Evolutionary conservation across 1,140 invertebrate genomes (phyloP).

Genomic region (Drosophila simulans): DNA sequence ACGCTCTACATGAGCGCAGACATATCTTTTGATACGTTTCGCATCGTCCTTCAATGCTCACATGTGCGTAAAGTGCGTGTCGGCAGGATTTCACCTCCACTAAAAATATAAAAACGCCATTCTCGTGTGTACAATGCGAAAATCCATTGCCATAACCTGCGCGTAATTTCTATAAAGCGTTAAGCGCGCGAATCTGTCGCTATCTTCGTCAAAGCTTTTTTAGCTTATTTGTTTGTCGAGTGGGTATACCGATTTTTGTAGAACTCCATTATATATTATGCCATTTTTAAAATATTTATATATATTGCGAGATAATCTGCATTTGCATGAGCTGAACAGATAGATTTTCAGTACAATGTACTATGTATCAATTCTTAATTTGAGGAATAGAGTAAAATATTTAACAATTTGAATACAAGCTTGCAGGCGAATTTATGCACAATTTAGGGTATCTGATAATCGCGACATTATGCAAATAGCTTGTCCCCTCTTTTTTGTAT

Average conservation of each 20-base stretch:
- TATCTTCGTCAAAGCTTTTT: constrained; percentile 11
- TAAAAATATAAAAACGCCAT: constrained; percentile 39
- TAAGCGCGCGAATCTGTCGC: constrained; percentile 44
- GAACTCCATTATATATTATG: background rate
- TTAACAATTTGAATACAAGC: background rate
- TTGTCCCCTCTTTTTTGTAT: constrained; percentile 8
- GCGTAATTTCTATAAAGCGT: constrained; percentile 59
- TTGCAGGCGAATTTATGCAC: too few species aligned
- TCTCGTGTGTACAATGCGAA: constrained; percentile 31
- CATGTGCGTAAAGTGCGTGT: constrained; percentile 62
- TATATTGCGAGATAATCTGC: too few species aligned
- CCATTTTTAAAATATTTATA: too few species aligned
- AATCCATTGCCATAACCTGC: constrained; percentile 57
- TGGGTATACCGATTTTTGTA: constrained; percentile 25
- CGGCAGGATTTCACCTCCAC: constrained; percentile 11
- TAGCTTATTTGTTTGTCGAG: constrained; percentile 25
- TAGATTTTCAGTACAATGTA: too few species aligned
- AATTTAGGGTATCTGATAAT: constrained; percentile 20
- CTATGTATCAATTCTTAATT: too few species aligned
- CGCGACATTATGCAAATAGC: constrained; percentile 18
- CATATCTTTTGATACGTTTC: constrained; percentile 38
- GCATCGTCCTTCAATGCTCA: constrained; percentile 52
- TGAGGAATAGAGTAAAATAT: background rate
- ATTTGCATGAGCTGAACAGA: too few species aligned
- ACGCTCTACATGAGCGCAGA: constrained; percentile 8